phyloP scores from a whole-genome alignment of 2,888 invertebrate genomes.

The Agonum fuliginosum region DNA sequence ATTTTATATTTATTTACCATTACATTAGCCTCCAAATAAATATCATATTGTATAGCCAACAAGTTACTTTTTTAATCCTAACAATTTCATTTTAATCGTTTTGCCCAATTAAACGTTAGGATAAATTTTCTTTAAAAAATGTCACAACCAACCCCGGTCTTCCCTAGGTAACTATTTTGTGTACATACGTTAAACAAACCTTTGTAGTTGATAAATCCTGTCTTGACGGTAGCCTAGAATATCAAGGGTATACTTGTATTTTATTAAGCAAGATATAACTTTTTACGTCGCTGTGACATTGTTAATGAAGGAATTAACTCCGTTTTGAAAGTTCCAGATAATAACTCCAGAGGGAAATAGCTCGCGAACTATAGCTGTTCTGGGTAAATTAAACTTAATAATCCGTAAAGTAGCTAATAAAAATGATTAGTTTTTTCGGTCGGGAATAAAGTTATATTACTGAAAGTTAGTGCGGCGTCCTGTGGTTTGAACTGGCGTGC shows the following conservation, averaged over 20 bases:
- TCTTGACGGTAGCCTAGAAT: too few relatives aligned
- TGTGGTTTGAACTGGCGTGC: slow-evolving; percentile 12
- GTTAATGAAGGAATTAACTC: slow-evolving; percentile 41
- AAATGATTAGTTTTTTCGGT: slow-evolving; percentile 47
- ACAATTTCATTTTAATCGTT: too few relatives aligned
- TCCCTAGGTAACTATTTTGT: too few relatives aligned
- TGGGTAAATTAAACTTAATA: slow-evolving; percentile 48
- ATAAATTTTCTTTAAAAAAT: too few relatives aligned
- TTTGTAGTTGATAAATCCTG: too few relatives aligned
- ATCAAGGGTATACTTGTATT: slow-evolving; percentile 18
- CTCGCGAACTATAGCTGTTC: slow-evolving; percentile 22
- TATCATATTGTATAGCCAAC: too few relatives aligned
- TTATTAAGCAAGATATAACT: slow-evolving; percentile 1
- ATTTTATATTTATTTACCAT: too few relatives aligned
- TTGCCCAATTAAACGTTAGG: too few relatives aligned
- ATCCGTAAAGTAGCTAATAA: slow-evolving; percentile 47
- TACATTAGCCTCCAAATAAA: too few relatives aligned
- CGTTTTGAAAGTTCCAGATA: slow-evolving; percentile 42
- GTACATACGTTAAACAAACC: too few relatives aligned
- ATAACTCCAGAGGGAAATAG: slow-evolving; percentile 38
- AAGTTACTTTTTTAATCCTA: too few relatives aligned
- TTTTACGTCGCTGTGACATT: slow-evolving; percentile 8
- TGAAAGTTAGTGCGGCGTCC: slow-evolving; percentile 32
- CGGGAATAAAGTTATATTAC: slow-evolving; percentile 40
- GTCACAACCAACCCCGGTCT: too few relatives aligned